Evolutionary conservation across 92 coral and sea anemone genomes (phyloP).

Genomic region (Umimayanthus kanabou): DNA sequence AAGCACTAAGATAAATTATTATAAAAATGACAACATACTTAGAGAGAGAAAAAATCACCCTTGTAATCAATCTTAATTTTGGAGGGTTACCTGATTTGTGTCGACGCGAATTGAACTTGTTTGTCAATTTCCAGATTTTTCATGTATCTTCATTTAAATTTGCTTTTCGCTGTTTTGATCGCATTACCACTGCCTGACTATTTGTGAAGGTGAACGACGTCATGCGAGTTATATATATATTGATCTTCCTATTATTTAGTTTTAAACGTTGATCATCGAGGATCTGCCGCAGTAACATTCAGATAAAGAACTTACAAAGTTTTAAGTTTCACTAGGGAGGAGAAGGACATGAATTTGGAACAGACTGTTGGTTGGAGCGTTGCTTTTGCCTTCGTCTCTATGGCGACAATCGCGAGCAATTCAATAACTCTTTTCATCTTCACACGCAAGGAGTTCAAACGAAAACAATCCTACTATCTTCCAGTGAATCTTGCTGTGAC

Average conservation of each 20-base stretch:
- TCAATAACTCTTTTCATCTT: not conserved
- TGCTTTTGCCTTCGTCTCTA: not conserved
- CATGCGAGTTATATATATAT: not conserved
- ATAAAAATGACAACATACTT: no score
- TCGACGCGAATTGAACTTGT: no score
- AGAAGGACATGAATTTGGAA: not conserved
- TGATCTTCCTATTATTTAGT: not conserved
- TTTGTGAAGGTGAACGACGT: not conserved
- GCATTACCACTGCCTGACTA: no score
- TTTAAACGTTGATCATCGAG: not conserved
- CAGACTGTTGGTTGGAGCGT: not conserved
- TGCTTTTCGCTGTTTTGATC: no score
- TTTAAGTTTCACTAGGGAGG: not conserved
- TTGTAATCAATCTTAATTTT: no score
- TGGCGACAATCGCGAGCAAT: not conserved
- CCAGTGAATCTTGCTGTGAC: slow-evolving; percentile 5
- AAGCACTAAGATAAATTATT: no score
- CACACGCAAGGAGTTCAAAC: not conserved
- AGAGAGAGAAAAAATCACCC: no score
- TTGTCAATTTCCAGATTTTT: no score
- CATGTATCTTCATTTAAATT: no score
- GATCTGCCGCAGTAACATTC: not conserved
- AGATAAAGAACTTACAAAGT: not conserved
- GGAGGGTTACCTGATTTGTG: no score
- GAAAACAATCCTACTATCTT: not conserved